Percentiles rank a stretch among this genome's conserved stretches.
phyloP scores from a whole-genome alignment of 2,888 invertebrate genomes.

The Galeruca laticollis region DNA sequence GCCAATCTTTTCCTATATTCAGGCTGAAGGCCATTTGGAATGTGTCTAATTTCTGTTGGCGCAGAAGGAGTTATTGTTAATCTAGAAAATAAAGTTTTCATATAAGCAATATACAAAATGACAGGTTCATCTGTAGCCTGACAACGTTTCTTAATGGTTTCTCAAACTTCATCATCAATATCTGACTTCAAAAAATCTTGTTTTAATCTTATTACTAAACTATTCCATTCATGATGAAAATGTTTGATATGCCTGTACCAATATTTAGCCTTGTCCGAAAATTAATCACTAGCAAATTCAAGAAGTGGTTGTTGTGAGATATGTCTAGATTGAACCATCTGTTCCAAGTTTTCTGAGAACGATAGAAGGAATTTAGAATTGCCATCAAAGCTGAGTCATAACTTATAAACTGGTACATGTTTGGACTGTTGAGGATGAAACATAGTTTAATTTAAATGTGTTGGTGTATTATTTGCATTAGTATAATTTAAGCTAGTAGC shows the following conservation, averaged over 20 bases:
- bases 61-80: constrained; percentile 3
- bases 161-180: constrained; percentile 31
- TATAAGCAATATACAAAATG: constrained; percentile 26
- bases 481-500: not conserved
- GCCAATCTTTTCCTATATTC: too few species aligned
- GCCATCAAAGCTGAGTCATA: constrained; percentile 12
- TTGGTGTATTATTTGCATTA: not conserved
- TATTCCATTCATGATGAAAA: constrained; percentile 14
- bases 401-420: constrained; percentile 5
- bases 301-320: constrained; percentile 7
- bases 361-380: constrained; percentile 1
- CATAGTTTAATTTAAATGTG: not conserved
- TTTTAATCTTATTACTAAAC: constrained; percentile 17
- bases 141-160: constrained; percentile 26
- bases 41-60: not conserved
- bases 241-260: constrained; percentile 17
- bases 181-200: constrained; percentile 23
- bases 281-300: constrained; percentile 11
- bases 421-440: not conserved
- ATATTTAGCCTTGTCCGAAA: constrained; percentile 12
- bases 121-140: constrained; percentile 27
- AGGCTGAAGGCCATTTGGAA: too few species aligned
- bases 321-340: constrained; percentile 15
- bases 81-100: constrained; percentile 30
- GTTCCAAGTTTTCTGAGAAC: constrained; percentile 9